Evolutionary conservation across 2,797 vertebrate species (phyloP), one percentile per base, ranked within the genome.

Genomic region (Spea hammondii): DNA sequence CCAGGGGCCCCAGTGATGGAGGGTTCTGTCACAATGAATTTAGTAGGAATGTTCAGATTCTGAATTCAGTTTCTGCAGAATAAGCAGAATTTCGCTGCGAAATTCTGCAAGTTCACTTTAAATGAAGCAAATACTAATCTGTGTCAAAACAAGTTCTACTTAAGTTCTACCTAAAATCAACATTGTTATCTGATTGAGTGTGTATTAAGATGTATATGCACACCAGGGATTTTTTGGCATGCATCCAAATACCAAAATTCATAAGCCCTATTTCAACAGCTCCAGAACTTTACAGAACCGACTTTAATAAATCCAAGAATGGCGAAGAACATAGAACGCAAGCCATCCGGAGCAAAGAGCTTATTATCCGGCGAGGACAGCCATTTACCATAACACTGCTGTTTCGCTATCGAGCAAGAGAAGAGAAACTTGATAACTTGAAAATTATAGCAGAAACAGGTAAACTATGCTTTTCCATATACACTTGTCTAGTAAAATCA

Each of bases 381-480:
- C 48, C 48, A 5, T 81, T 81, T 32, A 77, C 8, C 5, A 48
- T 81, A 32, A 73, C 57, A 9, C 8, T 77, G 3, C 6, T 48
- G 6, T 72, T 81, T 5, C 51, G 76, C 47, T 44, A 59, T 14
- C 47, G 17, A 32, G 49, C 45, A 9, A 62, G 49, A 10, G 79
- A 77, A 8, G 74, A 50, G 8, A 72, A 64, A 7, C 13, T 81
- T 2, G 64, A 67, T 3, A 81, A 64, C 64, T 13, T 81, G 8
- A 73, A 9, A 5, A 48, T 81, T 45, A 68, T 17, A 62, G 74
- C 74, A 13, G 46, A 77, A 81, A 77, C 70, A 73, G 79, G 79
- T 81, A 62, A 62, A 32, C 5, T 32, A 3, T 32, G 32, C 32
- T 32, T 32, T 32, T 32, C 32, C 32, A 32, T 32, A 32, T 17